Percentiles rank a stretch among this genome's conserved stretches.
phyloP scores from a whole-genome alignment of 2,113 vertebrate genomes.

The Hyperoodon ampullatus region DNA sequence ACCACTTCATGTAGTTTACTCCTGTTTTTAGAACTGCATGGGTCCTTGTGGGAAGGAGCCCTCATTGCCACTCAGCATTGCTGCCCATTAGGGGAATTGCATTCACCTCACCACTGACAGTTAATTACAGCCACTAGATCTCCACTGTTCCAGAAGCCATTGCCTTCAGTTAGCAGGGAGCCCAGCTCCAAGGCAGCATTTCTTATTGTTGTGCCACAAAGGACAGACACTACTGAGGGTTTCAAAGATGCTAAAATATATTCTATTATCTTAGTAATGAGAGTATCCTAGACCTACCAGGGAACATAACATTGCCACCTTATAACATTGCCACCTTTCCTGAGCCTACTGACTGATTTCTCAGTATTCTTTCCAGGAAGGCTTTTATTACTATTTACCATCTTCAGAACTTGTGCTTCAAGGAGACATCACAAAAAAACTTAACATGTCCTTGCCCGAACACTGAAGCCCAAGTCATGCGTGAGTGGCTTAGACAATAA shows the following conservation, averaged over 20 bases:
- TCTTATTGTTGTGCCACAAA: not conserved
- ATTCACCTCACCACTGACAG: not conserved
- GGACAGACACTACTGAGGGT: not conserved
- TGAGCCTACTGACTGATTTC: not conserved
- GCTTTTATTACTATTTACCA: not conserved
- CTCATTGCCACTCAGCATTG: not conserved
- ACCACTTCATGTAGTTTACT: not conserved
- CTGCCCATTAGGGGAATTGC: not conserved
- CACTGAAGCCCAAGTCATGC: not conserved
- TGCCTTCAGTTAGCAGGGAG: not conserved
- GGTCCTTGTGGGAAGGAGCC: not conserved
- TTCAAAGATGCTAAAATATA: not conserved
- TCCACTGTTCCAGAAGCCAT: not conserved
- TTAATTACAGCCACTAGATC: not conserved
- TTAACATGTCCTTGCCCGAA: not conserved
- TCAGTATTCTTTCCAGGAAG: not conserved
- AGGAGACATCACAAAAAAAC: not conserved
- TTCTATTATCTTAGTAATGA: not conserved
- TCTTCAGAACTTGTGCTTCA: not conserved
- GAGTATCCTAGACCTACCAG: not conserved
- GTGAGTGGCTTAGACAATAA: not conserved
- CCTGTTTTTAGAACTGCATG: not conserved
- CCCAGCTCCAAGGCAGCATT: not conserved
- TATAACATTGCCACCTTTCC: not conserved
- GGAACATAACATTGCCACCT: not conserved